phyloP scores from a whole-genome alignment of 2,113 vertebrate genomes.

The Pampusana beccarii region DNA sequence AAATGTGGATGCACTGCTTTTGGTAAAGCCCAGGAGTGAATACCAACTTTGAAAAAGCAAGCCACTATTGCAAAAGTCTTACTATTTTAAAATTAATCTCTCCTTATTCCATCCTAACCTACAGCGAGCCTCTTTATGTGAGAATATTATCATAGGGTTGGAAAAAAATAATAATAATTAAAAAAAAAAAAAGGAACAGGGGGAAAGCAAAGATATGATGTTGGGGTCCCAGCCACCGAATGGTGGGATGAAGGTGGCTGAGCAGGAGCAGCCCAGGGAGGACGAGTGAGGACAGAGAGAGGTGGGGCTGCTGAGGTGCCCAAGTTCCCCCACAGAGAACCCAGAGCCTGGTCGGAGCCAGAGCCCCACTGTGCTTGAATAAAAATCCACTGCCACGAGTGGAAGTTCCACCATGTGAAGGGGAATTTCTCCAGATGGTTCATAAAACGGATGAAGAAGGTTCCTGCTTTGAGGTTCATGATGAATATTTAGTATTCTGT shows the following conservation, averaged over 20 bases:
- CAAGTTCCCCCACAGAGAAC: background rate
- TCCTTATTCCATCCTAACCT: background rate
- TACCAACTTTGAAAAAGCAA: background rate
- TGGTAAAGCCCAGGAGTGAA: background rate
- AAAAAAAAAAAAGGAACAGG: rapidly evolving
- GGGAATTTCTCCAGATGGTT: background rate
- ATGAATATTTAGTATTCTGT: background rate
- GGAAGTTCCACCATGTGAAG: background rate
- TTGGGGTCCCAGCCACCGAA: rapidly evolving
- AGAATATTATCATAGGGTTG: background rate
- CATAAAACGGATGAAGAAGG: background rate
- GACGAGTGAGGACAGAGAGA: background rate
- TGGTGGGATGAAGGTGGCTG: background rate
- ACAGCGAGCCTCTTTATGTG: background rate
- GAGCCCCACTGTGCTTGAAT: background rate
- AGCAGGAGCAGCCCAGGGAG: background rate
- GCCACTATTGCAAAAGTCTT: background rate
- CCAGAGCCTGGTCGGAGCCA: background rate
- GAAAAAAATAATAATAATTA: background rate
- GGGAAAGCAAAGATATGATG: background rate
- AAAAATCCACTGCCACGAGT: background rate
- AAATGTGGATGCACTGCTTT: background rate
- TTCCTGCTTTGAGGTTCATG: background rate
- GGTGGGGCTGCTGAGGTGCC: background rate
- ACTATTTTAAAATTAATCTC: background rate